phyloP scores from a whole-genome alignment of 2,888 invertebrate species.

The Amphipoea oculea region DNA sequence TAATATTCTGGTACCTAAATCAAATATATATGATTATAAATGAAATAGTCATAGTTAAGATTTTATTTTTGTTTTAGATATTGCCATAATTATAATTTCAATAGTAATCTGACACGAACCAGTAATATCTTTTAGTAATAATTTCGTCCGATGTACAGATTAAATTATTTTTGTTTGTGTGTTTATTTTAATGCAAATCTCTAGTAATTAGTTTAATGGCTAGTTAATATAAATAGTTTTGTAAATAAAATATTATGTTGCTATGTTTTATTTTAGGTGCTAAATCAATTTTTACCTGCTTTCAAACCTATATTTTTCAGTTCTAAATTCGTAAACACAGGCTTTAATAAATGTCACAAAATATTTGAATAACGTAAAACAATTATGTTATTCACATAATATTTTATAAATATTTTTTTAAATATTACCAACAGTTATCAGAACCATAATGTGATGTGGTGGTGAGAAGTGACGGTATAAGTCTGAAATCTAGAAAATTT shows the following conservation, averaged over 20 bases:
- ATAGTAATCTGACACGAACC: slow-evolving; percentile 77
- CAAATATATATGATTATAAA: slow-evolving; percentile 61
- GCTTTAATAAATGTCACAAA: slow-evolving; percentile 85
- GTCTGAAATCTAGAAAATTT: slow-evolving; percentile 81
- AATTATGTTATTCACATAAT: slow-evolving; percentile 62
- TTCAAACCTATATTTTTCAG: slow-evolving; percentile 65
- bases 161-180: slow-evolving; percentile 88
- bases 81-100: slow-evolving; percentile 86
- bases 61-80: slow-evolving; percentile 71
- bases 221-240: slow-evolving; percentile 84
- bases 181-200: slow-evolving; percentile 81
- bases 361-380: slow-evolving; percentile 61
- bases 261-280: slow-evolving; percentile 89
- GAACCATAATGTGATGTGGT: slow-evolving; percentile 84
- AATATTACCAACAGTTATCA: slow-evolving; percentile 86
- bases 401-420: slow-evolving; percentile 71
- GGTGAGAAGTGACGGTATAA: slow-evolving; percentile 86
- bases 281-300: slow-evolving; percentile 78
- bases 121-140: slow-evolving; percentile 79
- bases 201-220: slow-evolving; percentile 84
- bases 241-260: slow-evolving; percentile 87
- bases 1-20: slow-evolving; percentile 69
- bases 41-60: slow-evolving; percentile 76
- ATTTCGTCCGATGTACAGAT: slow-evolving; percentile 85
- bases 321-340: slow-evolving; percentile 69